A percentile compares a stretch with the other conserved stretches of the same genome.
phyloP scores from a whole-genome alignment of 2,888 invertebrate species.

The Epinotia ramella region DNA sequence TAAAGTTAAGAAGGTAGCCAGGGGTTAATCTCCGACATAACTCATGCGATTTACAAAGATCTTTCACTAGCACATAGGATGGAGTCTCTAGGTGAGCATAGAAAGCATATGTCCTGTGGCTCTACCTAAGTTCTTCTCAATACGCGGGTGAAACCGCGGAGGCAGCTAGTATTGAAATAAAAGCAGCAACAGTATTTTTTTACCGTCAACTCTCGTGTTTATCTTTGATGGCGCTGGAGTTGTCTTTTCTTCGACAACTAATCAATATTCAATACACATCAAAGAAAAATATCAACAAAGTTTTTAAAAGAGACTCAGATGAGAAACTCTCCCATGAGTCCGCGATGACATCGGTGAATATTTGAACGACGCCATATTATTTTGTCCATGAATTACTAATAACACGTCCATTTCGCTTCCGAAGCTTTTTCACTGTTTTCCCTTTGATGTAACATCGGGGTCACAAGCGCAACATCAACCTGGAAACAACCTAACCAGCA shows the following conservation, averaged over 20 bases:
- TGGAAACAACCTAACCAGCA: neutral
- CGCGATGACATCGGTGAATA: slow-evolving; percentile 32
- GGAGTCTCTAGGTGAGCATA: too few relatives aligned
- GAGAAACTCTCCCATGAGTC: neutral
- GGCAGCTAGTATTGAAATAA: too few relatives aligned
- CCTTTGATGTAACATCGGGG: slow-evolving; percentile 29
- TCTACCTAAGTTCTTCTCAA: too few relatives aligned
- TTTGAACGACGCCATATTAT: slow-evolving; percentile 36
- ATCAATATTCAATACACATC: neutral
- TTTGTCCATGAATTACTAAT: slow-evolving; percentile 39
- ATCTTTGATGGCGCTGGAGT: neutral
- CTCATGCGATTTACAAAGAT: too few relatives aligned
- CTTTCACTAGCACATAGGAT: too few relatives aligned
- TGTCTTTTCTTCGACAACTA: neutral
- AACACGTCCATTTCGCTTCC: slow-evolving; percentile 29
- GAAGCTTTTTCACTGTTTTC: slow-evolving; percentile 31
- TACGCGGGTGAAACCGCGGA: too few relatives aligned
- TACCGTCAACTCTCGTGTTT: too few relatives aligned
- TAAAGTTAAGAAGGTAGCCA: too few relatives aligned
- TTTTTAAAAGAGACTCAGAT: neutral
- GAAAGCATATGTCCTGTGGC: too few relatives aligned
- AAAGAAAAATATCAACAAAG: neutral
- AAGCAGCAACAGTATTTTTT: too few relatives aligned
- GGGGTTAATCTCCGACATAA: too few relatives aligned
- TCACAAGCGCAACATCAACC: slow-evolving; percentile 2